Evolutionary conservation across 2,888 invertebrate genomes (phyloP), one percentile per base, ranked within the genome.

Genomic region (Heliconius charithonia): DNA sequence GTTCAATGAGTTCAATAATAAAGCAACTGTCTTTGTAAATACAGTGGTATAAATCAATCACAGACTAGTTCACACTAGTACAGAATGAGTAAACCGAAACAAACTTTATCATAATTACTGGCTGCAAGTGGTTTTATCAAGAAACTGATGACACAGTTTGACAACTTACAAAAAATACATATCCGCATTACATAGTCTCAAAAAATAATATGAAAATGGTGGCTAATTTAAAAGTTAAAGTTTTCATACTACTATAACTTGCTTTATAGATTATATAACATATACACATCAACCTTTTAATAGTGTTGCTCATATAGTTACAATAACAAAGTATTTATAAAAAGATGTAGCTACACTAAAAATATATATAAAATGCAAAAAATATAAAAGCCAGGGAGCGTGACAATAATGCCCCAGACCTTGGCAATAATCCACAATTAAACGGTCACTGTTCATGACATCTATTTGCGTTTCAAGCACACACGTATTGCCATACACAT

Each of bases 361-460:
- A n/a, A 66, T 41, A 76, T 37, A 66, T 41, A 75, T 32, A 76
- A 79, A 75, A 83, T 80, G 81, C 73, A 80, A 78, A 77, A 59
- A 75, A 72, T 76, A 81, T 83, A 85, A 85, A 84, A 87, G 83
- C 85, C 79, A 83, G 82, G 84, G 85, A 85, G 89, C 85, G 76
- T 89, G 88, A 90, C 90, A 92, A 89, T 89, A 89, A 90, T 85
- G 88, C 78, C 91, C 90, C 88, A 91, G 92, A 93, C 93, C 92
- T 94, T 94, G 93, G 93, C 93, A 95, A 89, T 87, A 89, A 90
- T 92, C 93, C 93, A 93, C 90, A 90, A 91, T 89, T 89, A 69
- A 91, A 84, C 85, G 82, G 82, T 79, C 85, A 86, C 83, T 82
- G 83, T 83, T 82, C 82, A 86, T 76, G 82, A 81, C 86, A 85